These are phyloP conservation scores for Hypercompe scribonia DNA, from an alignment of 2,888 invertebrate genomes.

Conservation along the genomic window DNA sequence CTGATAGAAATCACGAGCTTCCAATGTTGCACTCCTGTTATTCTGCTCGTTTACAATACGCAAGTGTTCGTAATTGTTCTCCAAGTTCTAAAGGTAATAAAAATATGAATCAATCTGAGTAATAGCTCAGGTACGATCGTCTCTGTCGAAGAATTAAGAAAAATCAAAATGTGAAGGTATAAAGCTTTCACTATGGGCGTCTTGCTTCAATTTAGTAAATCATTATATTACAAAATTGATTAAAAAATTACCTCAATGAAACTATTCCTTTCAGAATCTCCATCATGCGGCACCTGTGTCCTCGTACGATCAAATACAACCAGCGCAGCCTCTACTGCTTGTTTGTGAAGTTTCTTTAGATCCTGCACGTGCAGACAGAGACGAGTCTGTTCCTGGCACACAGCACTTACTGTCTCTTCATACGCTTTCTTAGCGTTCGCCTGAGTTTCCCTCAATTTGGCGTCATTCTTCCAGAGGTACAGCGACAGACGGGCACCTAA, in stretches of 20 bases:
- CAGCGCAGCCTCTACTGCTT: neutral
- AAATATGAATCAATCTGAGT: neutral
- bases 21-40: slow-evolving; percentile 21
- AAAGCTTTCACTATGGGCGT: too few species aligned
- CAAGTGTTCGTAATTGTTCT: slow-evolving; percentile 14
- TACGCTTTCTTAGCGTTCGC: slow-evolving; percentile 43
- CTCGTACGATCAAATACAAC: slow-evolving; percentile 13
- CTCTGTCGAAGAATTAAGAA: neutral
- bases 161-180: neutral
- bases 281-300: slow-evolving; percentile 17
- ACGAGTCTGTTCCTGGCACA: slow-evolving; percentile 30
- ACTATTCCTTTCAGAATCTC: slow-evolving; percentile 89
- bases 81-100: slow-evolving; percentile 14
- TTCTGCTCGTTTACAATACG: slow-evolving; percentile 27
- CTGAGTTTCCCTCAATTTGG: slow-evolving; percentile 45
- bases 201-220: too few species aligned
- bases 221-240: too few species aligned
- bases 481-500: slow-evolving; percentile 42
- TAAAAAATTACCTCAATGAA: slow-evolving; percentile 96
- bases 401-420: slow-evolving; percentile 32
- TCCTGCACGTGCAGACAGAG: slow-evolving; percentile 43
- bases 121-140: neutral
- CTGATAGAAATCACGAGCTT: slow-evolving; percentile 24
- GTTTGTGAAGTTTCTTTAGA: slow-evolving; percentile 24
- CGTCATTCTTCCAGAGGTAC: slow-evolving; percentile 52